Percentiles rank a stretch among this genome's conserved stretches.
These are phyloP conservation scores for Elephas maximus DNA, from an alignment of 2,113 vertebrate species.

Conservation along the genomic window DNA sequence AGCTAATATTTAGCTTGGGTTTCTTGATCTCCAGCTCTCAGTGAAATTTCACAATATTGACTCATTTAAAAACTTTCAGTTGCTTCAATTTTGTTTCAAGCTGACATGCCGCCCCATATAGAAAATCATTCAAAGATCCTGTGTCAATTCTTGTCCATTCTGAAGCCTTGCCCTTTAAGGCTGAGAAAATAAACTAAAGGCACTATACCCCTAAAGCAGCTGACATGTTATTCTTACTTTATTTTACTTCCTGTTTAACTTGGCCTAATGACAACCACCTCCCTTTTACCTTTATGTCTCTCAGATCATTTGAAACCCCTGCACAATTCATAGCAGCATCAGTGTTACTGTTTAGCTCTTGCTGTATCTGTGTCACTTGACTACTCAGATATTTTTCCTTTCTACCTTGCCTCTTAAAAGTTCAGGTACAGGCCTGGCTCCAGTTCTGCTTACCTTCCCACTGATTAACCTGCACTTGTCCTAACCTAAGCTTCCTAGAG, in stretches of 20 bases:
- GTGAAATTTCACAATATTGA: neutral
- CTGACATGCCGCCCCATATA: neutral
- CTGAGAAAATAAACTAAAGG: neutral
- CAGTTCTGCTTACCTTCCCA: neutral
- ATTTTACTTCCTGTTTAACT: neutral
- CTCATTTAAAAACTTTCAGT: neutral
- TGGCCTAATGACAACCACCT: neutral
- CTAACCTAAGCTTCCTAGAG: neutral
- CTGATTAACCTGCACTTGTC: neutral
- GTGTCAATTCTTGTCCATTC: neutral
- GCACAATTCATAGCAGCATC: neutral
- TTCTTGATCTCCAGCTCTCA: neutral
- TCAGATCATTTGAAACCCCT: neutral
- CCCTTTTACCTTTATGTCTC: neutral
- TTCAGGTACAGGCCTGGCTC: neutral
- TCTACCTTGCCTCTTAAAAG: neutral
- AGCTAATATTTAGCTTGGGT: neutral
- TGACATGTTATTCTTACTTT: neutral
- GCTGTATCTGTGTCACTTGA: neutral
- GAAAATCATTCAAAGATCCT: neutral
- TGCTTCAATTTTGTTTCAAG: constrained; percentile 6
- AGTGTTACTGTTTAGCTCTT: neutral
- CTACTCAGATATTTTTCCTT: neutral
- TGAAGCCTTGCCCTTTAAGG: neutral
- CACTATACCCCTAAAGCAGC: neutral